These are phyloP conservation scores for Struthio camelus DNA, from an alignment of 2,113 vertebrate species.

Conservation along the genomic window DNA sequence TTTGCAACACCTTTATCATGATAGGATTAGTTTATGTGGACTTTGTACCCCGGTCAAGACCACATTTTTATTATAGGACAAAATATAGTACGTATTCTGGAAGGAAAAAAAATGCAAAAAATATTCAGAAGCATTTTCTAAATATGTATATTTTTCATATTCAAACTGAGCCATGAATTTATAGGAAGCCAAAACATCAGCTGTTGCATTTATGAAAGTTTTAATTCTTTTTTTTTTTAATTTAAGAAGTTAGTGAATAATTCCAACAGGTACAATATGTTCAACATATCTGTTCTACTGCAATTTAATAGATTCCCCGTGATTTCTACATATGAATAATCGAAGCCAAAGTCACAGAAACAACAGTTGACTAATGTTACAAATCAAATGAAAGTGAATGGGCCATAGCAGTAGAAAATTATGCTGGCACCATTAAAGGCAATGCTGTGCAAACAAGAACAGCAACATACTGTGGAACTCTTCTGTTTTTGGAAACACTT, in stretches of 20 bases:
- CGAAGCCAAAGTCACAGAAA: neutral
- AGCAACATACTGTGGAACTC: neutral
- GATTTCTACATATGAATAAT: neutral
- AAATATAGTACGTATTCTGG: neutral
- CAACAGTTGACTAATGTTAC: neutral
- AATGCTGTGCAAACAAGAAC: neutral
- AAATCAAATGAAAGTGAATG: neutral
- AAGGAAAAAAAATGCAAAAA: neutral
- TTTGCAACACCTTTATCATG: neutral
- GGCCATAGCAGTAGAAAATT: neutral
- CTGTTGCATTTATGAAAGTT: neutral
- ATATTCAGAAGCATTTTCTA: neutral
- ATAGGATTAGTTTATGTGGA: neutral
- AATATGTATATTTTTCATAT: neutral
- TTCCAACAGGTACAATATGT: neutral
- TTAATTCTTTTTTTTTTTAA: neutral
- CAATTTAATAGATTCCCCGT: neutral
- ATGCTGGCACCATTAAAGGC: neutral
- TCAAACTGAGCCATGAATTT: neutral
- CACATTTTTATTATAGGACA: neutral
- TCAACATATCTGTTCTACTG: neutral
- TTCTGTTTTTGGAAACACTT: neutral
- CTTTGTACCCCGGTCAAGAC: neutral
- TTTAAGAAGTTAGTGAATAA: neutral
- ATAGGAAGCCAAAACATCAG: neutral